Evolutionary conservation across 1,140 invertebrate genomes (phyloP).

Genomic region (Patella vulgata): DNA sequence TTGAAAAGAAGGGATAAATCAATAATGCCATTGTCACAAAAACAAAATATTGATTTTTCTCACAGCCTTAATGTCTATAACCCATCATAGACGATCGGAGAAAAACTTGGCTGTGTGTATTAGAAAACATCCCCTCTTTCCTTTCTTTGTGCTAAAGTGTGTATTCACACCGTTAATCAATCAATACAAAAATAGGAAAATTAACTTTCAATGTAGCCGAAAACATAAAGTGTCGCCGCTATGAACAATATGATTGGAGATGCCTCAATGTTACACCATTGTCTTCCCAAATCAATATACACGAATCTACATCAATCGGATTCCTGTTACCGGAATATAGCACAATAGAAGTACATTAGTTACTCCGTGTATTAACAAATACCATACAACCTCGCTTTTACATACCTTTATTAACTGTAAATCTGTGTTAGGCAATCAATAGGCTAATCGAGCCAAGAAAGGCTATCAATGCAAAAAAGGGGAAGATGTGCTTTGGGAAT

Average conservation of each 20-base stretch:
- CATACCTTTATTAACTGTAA: constrained; percentile 15
- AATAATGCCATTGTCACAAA: constrained; percentile 39
- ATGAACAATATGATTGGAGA: constrained; percentile 15
- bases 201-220: constrained; percentile 15
- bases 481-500: constrained; percentile 23
- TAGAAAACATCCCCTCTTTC: not conserved
- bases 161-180: constrained; percentile 9
- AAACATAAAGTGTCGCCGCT: constrained; percentile 1
- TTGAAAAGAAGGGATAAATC: constrained; percentile 28
- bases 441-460: constrained; percentile 20
- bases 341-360: constrained; percentile 24
- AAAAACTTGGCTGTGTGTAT: constrained; percentile 23
- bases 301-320: constrained; percentile 22
- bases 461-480: constrained; percentile 23
- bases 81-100: constrained; percentile 1
- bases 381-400: constrained; percentile 12
- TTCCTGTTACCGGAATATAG: constrained; percentile 6
- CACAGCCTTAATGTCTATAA: constrained; percentile 10
- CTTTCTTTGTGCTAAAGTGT: not conserved
- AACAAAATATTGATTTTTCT: constrained; percentile 32
- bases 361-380: constrained; percentile 18
- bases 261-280: constrained; percentile 11
- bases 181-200: constrained; percentile 28
- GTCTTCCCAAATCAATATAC: constrained; percentile 21
- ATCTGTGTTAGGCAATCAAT: constrained; percentile 14